Conservation (phyloP, 2,888 invertebrate species). For the Cheilosia vernalis region DNA sequence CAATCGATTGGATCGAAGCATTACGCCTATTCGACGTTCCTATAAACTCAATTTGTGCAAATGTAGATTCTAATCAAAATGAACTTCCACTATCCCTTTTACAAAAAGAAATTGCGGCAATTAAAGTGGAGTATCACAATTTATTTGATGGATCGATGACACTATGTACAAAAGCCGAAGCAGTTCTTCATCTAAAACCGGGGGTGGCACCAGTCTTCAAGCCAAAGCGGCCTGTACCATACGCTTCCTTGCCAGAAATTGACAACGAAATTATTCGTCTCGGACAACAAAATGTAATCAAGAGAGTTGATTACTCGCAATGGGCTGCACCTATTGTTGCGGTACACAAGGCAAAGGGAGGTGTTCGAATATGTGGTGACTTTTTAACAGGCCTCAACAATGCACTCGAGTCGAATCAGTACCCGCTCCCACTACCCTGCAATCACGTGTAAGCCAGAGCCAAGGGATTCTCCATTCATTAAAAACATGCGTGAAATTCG, state of each 20-base stretch:
- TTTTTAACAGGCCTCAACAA: slow-evolving; percentile 62
- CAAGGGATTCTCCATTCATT: slow-evolving; percentile 40
- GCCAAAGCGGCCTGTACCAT: slow-evolving; percentile 74
- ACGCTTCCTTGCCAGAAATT: slow-evolving; percentile 60
- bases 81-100: background rate
- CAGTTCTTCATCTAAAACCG: slow-evolving; percentile 69
- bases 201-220: slow-evolving; percentile 55
- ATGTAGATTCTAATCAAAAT: slow-evolving; percentile 8
- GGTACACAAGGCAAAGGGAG: slow-evolving; percentile 58
- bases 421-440: slow-evolving; percentile 63
- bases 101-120: background rate
- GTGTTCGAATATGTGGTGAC: slow-evolving; percentile 74
- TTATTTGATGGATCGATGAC: slow-evolving; percentile 59
- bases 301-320: slow-evolving; percentile 69
- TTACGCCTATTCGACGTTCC: slow-evolving; percentile 60
- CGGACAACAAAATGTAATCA: slow-evolving; percentile 65
- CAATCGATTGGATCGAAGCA: slow-evolving; percentile 67
- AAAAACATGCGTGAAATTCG: slow-evolving; percentile 36
- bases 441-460: slow-evolving; percentile 53
- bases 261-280: slow-evolving; percentile 64
- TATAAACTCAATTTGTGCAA: slow-evolving; percentile 44
- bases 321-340: slow-evolving; percentile 76
- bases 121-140: slow-evolving; percentile 29
- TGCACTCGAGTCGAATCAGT: slow-evolving; percentile 69
- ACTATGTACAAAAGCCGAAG: slow-evolving; percentile 71